phyloP scores from a whole-genome alignment of 2,888 invertebrate species.

The Ormia ochracea region DNA sequence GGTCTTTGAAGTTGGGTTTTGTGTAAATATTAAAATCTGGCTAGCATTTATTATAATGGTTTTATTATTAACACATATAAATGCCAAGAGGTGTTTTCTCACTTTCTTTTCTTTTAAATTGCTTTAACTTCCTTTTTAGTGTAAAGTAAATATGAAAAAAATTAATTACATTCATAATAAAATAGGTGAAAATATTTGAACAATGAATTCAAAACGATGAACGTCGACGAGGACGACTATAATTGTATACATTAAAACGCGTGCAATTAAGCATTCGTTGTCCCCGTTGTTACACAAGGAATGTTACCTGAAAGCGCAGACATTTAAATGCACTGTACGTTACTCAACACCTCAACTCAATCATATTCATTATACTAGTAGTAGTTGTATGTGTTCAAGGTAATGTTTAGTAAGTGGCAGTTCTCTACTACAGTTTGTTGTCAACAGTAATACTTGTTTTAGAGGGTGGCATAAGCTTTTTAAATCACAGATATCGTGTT shows the following conservation, averaged over 20 bases:
- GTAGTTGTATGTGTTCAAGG: not conserved
- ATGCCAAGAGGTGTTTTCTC: constrained; percentile 12
- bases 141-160: not conserved
- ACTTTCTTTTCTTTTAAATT: not conserved
- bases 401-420: not conserved
- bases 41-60: constrained; percentile 30
- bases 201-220: constrained; percentile 47
- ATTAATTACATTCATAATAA: constrained; percentile 51
- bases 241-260: constrained; percentile 60
- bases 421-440: too few species aligned
- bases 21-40: too few species aligned
- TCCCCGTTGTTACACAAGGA: constrained; percentile 10
- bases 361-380: not conserved
- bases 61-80: constrained; percentile 33
- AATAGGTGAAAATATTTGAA: constrained; percentile 53
- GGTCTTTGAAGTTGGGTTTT: too few species aligned
- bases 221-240: constrained; percentile 20
- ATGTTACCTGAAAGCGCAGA: not conserved
- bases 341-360: not conserved
- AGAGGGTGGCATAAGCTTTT: too few species aligned
- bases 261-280: constrained; percentile 72
- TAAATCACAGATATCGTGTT: too few species aligned
- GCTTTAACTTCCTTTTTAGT: constrained; percentile 4
- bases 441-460: too few species aligned
- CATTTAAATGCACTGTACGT: constrained; percentile 1